Percentiles rank a stretch among this genome's conserved stretches.
phyloP scores from a whole-genome alignment of 1,140 invertebrate genomes.

The Hyphantria cunea region DNA sequence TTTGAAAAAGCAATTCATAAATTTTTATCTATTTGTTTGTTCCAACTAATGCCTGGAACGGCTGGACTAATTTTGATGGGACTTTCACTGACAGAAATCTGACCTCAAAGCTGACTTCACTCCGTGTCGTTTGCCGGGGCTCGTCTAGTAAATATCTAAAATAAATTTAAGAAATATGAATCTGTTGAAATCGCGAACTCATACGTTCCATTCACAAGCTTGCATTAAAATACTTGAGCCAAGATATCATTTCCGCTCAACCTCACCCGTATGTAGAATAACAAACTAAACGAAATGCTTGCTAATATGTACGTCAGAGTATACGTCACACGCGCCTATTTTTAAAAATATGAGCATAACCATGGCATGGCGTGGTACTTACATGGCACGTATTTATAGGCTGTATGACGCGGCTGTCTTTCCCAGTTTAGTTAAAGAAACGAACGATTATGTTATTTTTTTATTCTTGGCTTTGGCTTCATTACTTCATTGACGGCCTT shows the following conservation, averaged over 20 bases:
- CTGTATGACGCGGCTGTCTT: neutral
- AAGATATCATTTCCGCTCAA: neutral
- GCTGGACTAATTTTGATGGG: too few relatives aligned
- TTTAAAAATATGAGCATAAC: neutral
- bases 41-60: too few relatives aligned
- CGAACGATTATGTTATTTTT: neutral
- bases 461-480: too few relatives aligned
- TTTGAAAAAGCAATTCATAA: too few relatives aligned
- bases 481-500: too few relatives aligned
- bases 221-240: neutral
- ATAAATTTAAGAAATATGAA: too few relatives aligned
- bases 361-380: neutral
- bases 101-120: too few relatives aligned
- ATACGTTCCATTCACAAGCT: neutral
- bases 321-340: neutral
- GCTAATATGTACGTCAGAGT: conserved; percentile 1
- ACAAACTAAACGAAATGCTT: neutral
- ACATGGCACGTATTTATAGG: neutral
- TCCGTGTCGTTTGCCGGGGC: too few relatives aligned
- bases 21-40: too few relatives aligned
- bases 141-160: too few relatives aligned
- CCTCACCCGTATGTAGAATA: neutral
- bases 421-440: neutral
- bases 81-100: too few relatives aligned
- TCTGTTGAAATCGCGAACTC: too few relatives aligned